Percentiles rank a stretch among this genome's conserved stretches.
These are phyloP conservation scores for Watsonalla cultraria DNA, from an alignment of 2,888 invertebrate genomes.

Conservation along the genomic window DNA sequence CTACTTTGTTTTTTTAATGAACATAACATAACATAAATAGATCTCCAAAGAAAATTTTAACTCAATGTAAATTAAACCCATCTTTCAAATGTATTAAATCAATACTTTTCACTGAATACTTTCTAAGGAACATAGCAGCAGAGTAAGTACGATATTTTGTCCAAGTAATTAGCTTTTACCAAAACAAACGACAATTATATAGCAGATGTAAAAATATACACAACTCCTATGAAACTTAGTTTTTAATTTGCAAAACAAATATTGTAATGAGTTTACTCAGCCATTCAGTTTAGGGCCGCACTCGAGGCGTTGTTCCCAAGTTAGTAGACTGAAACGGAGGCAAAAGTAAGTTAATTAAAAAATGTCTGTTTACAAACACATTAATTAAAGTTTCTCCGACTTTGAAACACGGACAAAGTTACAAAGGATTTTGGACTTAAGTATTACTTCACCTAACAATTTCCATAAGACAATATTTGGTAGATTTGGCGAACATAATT, in stretches of 20 bases:
- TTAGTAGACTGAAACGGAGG: background rate
- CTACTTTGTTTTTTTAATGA: too few relatives aligned
- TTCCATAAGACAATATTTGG: background rate
- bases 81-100: too few relatives aligned
- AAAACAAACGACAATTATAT: too few relatives aligned
- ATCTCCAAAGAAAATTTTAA: too few relatives aligned
- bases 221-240: background rate
- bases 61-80: too few relatives aligned
- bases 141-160: too few relatives aligned
- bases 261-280: background rate
- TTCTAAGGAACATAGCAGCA: too few relatives aligned
- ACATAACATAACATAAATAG: too few relatives aligned
- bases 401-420: background rate
- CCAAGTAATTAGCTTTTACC: too few relatives aligned
- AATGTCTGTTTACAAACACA: background rate
- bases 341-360: background rate
- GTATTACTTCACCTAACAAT: background rate
- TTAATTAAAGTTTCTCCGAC: background rate
- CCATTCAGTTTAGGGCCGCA: background rate
- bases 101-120: too few relatives aligned
- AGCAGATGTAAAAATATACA: too few relatives aligned
- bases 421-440: background rate
- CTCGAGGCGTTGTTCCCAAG: background rate
- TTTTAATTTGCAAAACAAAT: background rate
- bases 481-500: background rate